Conservation (phyloP, 2,113 vertebrate species). For the Aegotheles bennettii region DNA sequence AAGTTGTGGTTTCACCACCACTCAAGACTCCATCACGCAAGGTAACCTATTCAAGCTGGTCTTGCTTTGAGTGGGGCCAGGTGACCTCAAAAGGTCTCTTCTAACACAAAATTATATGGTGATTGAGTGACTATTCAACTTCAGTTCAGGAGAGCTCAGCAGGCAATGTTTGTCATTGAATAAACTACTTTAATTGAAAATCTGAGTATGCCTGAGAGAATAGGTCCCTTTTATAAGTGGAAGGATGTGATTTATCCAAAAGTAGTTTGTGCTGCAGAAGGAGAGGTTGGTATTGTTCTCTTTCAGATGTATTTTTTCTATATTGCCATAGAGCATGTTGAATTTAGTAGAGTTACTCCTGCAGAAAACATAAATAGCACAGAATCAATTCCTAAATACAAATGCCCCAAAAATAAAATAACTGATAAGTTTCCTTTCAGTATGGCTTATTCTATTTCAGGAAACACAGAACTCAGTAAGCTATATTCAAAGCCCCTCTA, state of each 20-base stretch:
- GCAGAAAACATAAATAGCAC: not conserved
- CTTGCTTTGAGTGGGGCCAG: not conserved
- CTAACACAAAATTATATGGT: not conserved
- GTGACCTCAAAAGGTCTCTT: not conserved
- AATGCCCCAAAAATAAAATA: not conserved
- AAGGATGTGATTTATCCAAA: not conserved
- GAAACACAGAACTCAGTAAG: slow-evolving; percentile 31
- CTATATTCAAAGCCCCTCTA: slow-evolving; percentile 31
- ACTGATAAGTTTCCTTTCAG: not conserved
- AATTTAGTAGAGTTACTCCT: not conserved
- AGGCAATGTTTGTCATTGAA: not conserved
- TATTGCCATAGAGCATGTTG: not conserved
- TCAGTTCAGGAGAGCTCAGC: not conserved
- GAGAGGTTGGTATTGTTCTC: not conserved
- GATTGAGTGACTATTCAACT: not conserved
- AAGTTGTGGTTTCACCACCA: not conserved
- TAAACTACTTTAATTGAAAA: not conserved
- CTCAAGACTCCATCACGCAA: not conserved
- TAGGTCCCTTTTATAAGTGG: not conserved
- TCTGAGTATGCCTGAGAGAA: not conserved
- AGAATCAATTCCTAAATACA: not conserved
- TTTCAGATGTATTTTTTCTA: not conserved
- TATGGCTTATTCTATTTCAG: slow-evolving; percentile 8
- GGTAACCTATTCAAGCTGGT: not conserved
- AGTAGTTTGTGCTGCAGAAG: not conserved